phyloP scores from a whole-genome alignment of 2,113 vertebrate genomes.

The Lepus timidus region DNA sequence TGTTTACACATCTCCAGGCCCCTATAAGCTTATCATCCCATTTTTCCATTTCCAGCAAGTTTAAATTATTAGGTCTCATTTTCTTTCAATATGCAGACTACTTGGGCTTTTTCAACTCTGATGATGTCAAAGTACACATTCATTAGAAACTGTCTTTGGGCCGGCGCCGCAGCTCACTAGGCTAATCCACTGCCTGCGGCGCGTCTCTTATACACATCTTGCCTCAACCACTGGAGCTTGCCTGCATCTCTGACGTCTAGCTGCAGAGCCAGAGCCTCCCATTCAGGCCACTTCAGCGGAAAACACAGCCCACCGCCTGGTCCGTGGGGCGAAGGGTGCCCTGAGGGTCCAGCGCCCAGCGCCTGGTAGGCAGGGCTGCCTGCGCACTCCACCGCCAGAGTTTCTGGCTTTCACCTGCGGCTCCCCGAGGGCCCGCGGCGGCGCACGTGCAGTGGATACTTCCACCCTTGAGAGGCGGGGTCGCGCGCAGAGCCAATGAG shows the following conservation, averaged over 20 bases:
- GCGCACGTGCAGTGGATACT: conserved; percentile 65
- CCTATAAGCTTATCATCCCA: not conserved
- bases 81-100: not conserved
- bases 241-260: conserved; percentile 29
- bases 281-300: not conserved
- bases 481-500: conserved; percentile 60
- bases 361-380: too few species aligned
- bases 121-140: too few species aligned
- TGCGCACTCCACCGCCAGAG: fast-evolving
- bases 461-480: conserved; percentile 71
- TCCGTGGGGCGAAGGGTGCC: not conserved
- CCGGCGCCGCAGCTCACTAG: too few species aligned
- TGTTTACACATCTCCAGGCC: not conserved
- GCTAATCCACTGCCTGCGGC: too few species aligned
- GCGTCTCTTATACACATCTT: too few species aligned
- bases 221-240: conserved; percentile 44
- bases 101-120: too few species aligned
- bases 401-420: conserved; percentile 41
- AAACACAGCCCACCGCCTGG: too few species aligned
- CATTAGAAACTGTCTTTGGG: too few species aligned
- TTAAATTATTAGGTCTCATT: conserved; percentile 38
- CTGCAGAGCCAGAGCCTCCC: not conserved
- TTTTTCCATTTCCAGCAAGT: not conserved
- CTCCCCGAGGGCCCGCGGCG: not conserved
- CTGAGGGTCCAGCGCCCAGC: too few species aligned